A percentile compares a stretch with the other conserved stretches of the same genome.
phyloP scores from a whole-genome alignment of 92 coral and sea anemone genomes.

The Metridium senile region DNA sequence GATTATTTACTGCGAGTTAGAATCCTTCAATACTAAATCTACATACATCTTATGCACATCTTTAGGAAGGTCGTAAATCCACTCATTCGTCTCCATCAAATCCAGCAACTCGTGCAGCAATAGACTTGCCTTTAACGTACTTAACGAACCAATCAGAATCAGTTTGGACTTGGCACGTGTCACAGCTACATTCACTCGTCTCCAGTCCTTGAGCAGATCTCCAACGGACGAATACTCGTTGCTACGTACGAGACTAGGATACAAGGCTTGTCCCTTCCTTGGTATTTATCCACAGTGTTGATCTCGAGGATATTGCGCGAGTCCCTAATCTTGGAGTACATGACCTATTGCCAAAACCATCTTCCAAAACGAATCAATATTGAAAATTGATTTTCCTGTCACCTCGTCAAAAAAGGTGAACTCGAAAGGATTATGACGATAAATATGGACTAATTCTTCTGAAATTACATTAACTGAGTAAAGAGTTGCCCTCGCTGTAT shows the following conservation, averaged over 20 bases:
- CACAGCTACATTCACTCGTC: slow-evolving; percentile 98
- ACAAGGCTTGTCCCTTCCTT: slow-evolving; percentile 95
- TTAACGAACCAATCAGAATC: slow-evolving; percentile 86
- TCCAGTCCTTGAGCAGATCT: slow-evolving; percentile 97
- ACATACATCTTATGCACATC: slow-evolving; percentile 65
- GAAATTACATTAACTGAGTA: slow-evolving; percentile 10
- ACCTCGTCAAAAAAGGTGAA: background rate
- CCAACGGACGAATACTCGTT: slow-evolving; percentile 91
- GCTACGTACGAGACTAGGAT: slow-evolving; percentile 88
- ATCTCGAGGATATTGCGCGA: slow-evolving; percentile 72
- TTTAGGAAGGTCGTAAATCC: slow-evolving; percentile 71
- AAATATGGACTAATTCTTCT: background rate
- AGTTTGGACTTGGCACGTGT: slow-evolving; percentile 93
- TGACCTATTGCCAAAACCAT: slow-evolving; percentile 24
- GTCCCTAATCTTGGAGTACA: slow-evolving; percentile 17
- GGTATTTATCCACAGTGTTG: slow-evolving; percentile 97
- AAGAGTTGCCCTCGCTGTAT: slow-evolving; percentile 1
- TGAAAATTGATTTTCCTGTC: background rate
- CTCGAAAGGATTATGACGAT: background rate
- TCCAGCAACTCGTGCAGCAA: slow-evolving; percentile 80
- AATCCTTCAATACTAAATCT: background rate
- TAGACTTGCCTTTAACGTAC: slow-evolving; percentile 78
- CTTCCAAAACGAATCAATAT: slow-evolving; percentile 15
- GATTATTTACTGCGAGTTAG: background rate
- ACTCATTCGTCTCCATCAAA: slow-evolving; percentile 62